phyloP scores from a whole-genome alignment of 1,140 invertebrate genomes.

The Pogonomyrmex californicus region DNA sequence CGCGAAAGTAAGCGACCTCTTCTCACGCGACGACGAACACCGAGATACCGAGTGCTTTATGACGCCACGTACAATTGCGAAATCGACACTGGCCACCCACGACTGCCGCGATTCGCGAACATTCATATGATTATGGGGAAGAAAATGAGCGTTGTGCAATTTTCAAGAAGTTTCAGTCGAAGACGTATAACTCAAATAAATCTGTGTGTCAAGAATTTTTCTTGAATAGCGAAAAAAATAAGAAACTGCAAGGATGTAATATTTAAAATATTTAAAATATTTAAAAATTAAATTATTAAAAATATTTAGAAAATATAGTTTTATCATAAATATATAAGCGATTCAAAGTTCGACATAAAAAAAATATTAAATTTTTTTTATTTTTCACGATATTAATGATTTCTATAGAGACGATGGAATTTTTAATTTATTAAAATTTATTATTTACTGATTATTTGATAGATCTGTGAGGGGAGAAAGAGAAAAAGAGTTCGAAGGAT shows the following conservation, averaged over 20 bases:
- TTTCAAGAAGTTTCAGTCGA: neutral
- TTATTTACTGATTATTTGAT: neutral
- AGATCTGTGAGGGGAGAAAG: neutral
- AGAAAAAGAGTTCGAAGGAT: neutral
- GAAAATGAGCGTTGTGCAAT: neutral
- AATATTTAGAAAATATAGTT: no score
- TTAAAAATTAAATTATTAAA: neutral
- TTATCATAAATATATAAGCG: no score
- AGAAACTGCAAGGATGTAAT: neutral
- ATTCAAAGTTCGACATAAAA: no score
- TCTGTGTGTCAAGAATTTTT: neutral
- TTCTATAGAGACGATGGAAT: neutral
- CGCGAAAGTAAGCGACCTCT: constrained; percentile 19
- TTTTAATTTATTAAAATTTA: neutral
- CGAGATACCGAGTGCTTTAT: constrained; percentile 38
- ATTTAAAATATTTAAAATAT: neutral
- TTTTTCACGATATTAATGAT: neutral
- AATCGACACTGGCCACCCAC: neutral
- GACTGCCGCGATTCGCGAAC: neutral
- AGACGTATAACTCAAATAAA: neutral
- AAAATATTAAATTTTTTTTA: neutral
- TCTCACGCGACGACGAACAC: constrained; percentile 25
- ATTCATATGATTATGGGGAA: neutral
- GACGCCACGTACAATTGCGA: constrained; percentile 4
- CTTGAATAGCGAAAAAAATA: neutral